Evolutionary conservation across 2,888 invertebrate species (phyloP), one percentile per base, ranked within the genome.

Genomic region (Drosophila falleni): DNA sequence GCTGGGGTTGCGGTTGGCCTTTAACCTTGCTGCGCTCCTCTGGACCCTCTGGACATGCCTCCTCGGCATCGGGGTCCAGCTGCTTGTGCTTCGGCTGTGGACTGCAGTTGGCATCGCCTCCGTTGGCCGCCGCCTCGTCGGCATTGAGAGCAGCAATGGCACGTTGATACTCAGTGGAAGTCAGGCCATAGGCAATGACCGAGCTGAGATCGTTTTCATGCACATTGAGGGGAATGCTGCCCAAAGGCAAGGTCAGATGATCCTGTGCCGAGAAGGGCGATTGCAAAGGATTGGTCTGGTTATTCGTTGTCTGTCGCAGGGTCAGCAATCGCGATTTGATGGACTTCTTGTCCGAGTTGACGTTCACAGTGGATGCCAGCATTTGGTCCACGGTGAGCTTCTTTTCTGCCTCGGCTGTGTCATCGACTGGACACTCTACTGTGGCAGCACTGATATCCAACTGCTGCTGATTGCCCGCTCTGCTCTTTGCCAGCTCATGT

Each of bases 201-300:
- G 97, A 97, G 74, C 97, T 96, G 0, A 96, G 95, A 91, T 97
- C 97, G 42, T 94, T 94, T 90, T 97, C 97, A 80, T 95, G 95
- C 0, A 97, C 96, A 2, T 96, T 94, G n/a, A 96, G 93, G 0
- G 95, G 95, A n/a, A 95, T 92, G 63, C 89, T 92, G 71, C 95
- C 95, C 16, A 94, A 86, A 0, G 95, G 95, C 23, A 96, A 91
- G 5, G 95, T 93, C 84, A 96, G 94, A 92, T 97, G 97, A 88
- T 97, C 97, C 74, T 95, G 94, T 0, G 93, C 80, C 13, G 94
- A 93, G 83, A 96, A 94, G 2, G 96, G 96, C 70, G 94, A 94
- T 91, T 94, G 91, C 69, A 94, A 92, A 15, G 92, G 84, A 81
- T 92, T 92, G 1, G 87, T 87, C 3, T 93, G 93, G 5, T 93